Evolutionary conservation across 2,888 invertebrate genomes (phyloP), one percentile per base, ranked within the genome.

Genomic region (Coelinius sp.): DNA sequence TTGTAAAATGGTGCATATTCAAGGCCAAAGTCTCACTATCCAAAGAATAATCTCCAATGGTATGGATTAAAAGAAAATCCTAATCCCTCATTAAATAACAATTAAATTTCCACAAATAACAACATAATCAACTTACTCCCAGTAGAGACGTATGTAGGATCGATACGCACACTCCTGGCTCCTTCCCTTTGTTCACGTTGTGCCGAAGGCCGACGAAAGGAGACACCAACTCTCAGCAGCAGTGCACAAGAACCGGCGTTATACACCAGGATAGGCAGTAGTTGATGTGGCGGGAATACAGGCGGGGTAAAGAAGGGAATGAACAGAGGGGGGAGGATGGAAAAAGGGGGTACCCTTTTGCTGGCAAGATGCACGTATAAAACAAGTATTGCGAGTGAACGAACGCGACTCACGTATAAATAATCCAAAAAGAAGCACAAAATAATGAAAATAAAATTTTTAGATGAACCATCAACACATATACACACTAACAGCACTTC

Each of bases 51-150:
- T 14, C 8, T 44, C 44, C 14, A 44, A 44, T 44, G 7, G 1
- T n/a, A 8, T 14, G 1, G 31, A 4, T 17, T 20, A 3, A 5
- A 20, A 20, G 17, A 20, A 1, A 49, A 49, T 3, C 5, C 44
- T n/a, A n/a, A n/a, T 8, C 17, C 20, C 17, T 17, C 20, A 17
- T 20, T 10, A 20, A 46, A 49, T 3, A 3, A 49, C 22, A 64
- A 6, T 31, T 35, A 35, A 64, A 44, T 38, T 14, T 38, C n/a
- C 17, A 17, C 59, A 59, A 71, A 74, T 69, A 73, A 56, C 56
- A 76, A 75, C 75, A 73, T 77, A 79, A 83, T 83, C 77, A 79
- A 82, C 82, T 83, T 78, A 83, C 82, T 38, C 63, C 78, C 80
- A 75, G 77, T 72, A 70, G 75, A 69, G 70, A 70, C 73, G 69